phyloP scores from a whole-genome alignment of 2,888 invertebrate genomes.

The Drosophila sordidula region DNA sequence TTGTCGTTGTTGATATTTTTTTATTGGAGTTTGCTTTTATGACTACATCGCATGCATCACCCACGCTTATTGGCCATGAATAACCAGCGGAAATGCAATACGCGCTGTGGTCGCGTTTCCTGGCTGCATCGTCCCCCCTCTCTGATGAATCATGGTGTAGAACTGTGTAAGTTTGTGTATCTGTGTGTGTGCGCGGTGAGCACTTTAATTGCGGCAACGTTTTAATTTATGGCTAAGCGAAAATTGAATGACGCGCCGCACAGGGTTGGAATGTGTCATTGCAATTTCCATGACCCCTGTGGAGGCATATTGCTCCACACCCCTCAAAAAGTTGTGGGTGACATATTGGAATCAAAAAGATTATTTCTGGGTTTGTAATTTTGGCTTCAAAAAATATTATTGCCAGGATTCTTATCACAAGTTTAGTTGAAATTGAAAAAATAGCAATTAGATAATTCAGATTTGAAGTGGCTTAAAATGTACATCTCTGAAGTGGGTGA shows the following conservation, averaged over 20 bases:
- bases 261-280: slow-evolving; percentile 9
- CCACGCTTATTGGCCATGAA: slow-evolving; percentile 68
- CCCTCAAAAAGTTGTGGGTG: background rate
- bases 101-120: slow-evolving; percentile 50
- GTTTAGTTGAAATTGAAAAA: no score
- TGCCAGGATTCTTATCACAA: no score
- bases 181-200: slow-evolving; percentile 7
- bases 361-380: no score
- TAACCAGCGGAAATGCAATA: slow-evolving; percentile 70
- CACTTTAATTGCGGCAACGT: slow-evolving; percentile 50
- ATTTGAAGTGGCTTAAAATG: no score
- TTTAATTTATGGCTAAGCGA: slow-evolving; percentile 63
- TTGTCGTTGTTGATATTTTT: slow-evolving; percentile 26
- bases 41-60: slow-evolving; percentile 28
- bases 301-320: no score
- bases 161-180: background rate
- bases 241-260: slow-evolving; percentile 30
- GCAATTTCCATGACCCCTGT: background rate
- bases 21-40: slow-evolving; percentile 45
- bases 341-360: background rate
- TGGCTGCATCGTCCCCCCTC: slow-evolving; percentile 9
- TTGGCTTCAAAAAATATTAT: no score
- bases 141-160: slow-evolving; percentile 56
- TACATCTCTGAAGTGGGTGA: no score
- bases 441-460: no score